These are phyloP conservation scores for Trichomalopsis sarcophagae DNA, from an alignment of 1,140 invertebrate genomes.

Conservation along the genomic window DNA sequence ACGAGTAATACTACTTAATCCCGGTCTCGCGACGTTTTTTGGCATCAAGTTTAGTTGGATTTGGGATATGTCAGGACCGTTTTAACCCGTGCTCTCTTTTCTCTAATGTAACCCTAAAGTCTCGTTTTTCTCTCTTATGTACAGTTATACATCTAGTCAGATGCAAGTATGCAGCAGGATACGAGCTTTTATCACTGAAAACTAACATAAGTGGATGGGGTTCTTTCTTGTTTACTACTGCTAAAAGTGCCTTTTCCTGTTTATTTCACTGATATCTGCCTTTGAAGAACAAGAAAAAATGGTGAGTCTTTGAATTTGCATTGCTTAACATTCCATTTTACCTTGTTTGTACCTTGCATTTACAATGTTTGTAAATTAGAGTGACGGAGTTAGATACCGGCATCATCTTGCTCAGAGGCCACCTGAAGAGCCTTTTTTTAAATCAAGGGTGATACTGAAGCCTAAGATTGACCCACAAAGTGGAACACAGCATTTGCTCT, in stretches of 20 bases:
- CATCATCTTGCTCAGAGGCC: conserved; percentile 34
- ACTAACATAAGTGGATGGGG: background rate
- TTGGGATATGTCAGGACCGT: conserved; percentile 60
- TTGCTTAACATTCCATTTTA: background rate
- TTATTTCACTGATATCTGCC: background rate
- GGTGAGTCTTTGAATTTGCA: background rate
- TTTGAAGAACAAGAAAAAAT: background rate
- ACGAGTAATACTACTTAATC: too few relatives aligned
- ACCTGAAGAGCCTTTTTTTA: conserved; percentile 45
- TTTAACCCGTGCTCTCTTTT: background rate
- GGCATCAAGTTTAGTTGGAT: too few relatives aligned
- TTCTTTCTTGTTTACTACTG: background rate
- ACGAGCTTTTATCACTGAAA: background rate
- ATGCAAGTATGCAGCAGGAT: background rate
- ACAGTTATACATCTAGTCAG: background rate
- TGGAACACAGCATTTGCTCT: conserved; percentile 73
- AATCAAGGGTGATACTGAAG: conserved; percentile 39
- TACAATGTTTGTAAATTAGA: conserved; percentile 39
- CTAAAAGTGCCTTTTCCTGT: background rate
- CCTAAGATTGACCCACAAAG: conserved; percentile 56
- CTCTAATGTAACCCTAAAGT: background rate
- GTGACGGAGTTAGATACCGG: conserved; percentile 53
- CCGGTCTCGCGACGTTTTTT: too few relatives aligned
- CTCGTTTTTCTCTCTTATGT: background rate
- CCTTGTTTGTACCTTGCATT: too few relatives aligned